These are phyloP conservation scores for Coremacera marginata DNA, from an alignment of 2,888 invertebrate genomes.

Conservation along the genomic window DNA sequence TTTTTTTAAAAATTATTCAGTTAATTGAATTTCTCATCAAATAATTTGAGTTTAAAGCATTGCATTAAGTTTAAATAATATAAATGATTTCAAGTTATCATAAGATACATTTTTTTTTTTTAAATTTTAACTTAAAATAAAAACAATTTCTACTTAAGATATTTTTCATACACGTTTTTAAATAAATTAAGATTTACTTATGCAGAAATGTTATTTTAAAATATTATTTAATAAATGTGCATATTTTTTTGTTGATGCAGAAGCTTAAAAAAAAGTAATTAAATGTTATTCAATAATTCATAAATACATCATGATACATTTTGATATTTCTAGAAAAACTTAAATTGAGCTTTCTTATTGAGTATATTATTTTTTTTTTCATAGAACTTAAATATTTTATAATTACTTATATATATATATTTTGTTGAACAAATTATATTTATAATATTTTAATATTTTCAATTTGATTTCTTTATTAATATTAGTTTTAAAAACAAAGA, in stretches of 20 bases:
- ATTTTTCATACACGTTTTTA: not conserved
- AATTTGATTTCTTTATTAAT: too few relatives aligned
- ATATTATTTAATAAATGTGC: not conserved
- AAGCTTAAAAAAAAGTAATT: not conserved
- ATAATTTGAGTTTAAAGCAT: slow-evolving; percentile 18
- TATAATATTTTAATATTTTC: too few relatives aligned
- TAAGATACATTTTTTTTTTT: slow-evolving; percentile 6
- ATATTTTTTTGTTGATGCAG: not conserved
- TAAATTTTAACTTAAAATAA: not conserved
- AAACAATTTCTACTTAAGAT: not conserved
- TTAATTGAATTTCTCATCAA: not conserved
- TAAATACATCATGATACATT: too few relatives aligned
- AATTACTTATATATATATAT: too few relatives aligned
- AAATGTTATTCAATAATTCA: too few relatives aligned
- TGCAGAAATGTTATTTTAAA: not conserved
- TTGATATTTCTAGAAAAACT: too few relatives aligned
- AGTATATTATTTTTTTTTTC: too few relatives aligned
- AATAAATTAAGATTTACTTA: not conserved
- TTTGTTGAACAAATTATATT: too few relatives aligned
- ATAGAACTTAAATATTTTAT: too few relatives aligned
- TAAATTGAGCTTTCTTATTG: too few relatives aligned
- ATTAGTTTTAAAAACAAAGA: too few relatives aligned
- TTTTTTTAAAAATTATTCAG: not conserved
- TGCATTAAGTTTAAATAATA: not conserved
- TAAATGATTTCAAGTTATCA: slow-evolving; percentile 9